Evolutionary conservation across 2,888 invertebrate genomes (phyloP).

Genomic region (Acrobeloides nanus): DNA sequence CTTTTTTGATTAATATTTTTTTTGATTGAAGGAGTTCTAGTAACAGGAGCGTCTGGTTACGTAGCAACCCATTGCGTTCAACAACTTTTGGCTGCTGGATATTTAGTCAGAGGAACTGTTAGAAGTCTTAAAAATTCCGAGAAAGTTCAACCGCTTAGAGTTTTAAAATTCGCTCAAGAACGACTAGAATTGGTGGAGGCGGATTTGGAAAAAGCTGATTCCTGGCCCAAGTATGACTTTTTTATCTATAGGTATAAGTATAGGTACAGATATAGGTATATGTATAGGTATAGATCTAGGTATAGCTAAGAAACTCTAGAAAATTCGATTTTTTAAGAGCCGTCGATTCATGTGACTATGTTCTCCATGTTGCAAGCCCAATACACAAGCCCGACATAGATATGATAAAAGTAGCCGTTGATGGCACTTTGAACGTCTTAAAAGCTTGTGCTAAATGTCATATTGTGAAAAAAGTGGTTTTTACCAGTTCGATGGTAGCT

Average conservation of each 20-base stretch:
- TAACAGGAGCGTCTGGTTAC: slow-evolving; percentile 60
- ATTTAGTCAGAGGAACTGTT: slow-evolving; percentile 58
- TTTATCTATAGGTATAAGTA: too few relatives aligned
- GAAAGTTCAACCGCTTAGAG: slow-evolving; percentile 28
- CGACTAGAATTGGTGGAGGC: slow-evolving; percentile 47
- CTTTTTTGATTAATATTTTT: slow-evolving; percentile 3
- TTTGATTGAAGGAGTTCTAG: slow-evolving; percentile 54
- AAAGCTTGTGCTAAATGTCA: slow-evolving; percentile 56
- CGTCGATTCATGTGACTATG: slow-evolving; percentile 38
- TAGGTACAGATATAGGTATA: too few relatives aligned
- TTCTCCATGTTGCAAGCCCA: slow-evolving; percentile 51
- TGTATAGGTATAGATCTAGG: too few relatives aligned
- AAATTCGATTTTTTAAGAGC: slow-evolving; percentile 25
- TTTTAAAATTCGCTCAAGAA: slow-evolving; percentile 11
- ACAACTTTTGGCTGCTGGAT: slow-evolving; percentile 57
- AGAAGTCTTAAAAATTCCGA: slow-evolving; percentile 36
- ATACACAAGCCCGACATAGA: slow-evolving; percentile 48
- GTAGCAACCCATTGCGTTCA: slow-evolving; percentile 59
- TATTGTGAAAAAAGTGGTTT: slow-evolving; percentile 59
- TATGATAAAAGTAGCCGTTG: slow-evolving; percentile 57
- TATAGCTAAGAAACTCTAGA: too few relatives aligned
- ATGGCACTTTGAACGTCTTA: slow-evolving; percentile 58
- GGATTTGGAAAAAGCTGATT: slow-evolving; percentile 32
- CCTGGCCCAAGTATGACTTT: slow-evolving; percentile 32
- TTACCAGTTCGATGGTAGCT: slow-evolving; percentile 59